phyloP scores from a whole-genome alignment of 2,113 vertebrate genomes.

The Corythaixoides concolor region DNA sequence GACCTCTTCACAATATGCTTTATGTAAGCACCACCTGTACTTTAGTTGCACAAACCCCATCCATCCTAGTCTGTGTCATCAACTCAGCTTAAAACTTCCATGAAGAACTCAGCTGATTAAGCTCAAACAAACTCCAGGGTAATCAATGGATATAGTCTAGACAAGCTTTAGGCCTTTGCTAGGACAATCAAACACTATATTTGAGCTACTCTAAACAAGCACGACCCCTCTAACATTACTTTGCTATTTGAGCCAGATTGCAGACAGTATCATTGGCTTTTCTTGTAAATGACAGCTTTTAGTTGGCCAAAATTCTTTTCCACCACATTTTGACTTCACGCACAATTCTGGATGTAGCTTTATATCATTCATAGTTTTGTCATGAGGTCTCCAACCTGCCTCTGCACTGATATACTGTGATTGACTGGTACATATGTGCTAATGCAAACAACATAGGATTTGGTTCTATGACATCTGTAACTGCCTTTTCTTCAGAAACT shows the following conservation, averaged over 20 bases:
- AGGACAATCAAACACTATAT: too few relatives aligned
- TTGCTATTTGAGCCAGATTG: background rate
- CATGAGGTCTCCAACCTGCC: background rate
- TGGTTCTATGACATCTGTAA: background rate
- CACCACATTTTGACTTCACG: background rate
- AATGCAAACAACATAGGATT: background rate
- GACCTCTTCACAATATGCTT: background rate
- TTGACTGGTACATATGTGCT: background rate
- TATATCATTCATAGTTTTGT: background rate
- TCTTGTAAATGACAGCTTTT: background rate
- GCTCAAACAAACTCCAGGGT: background rate
- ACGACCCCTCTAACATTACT: background rate
- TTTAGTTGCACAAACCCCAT: background rate
- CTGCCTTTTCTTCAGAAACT: background rate
- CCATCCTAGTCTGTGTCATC: background rate
- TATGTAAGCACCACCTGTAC: background rate
- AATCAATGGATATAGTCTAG: background rate
- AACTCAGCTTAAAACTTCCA: background rate
- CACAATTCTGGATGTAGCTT: background rate
- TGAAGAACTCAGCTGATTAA: background rate
- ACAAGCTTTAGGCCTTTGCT: background rate
- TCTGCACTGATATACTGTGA: background rate
- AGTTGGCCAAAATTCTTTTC: background rate
- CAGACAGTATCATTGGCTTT: background rate
- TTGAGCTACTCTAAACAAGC: background rate